A percentile compares a stretch with the other conserved stretches of the same genome.
These are phyloP conservation scores for Varanus salvator DNA, from an alignment of 2,113 vertebrate genomes.

Conservation along the genomic window DNA sequence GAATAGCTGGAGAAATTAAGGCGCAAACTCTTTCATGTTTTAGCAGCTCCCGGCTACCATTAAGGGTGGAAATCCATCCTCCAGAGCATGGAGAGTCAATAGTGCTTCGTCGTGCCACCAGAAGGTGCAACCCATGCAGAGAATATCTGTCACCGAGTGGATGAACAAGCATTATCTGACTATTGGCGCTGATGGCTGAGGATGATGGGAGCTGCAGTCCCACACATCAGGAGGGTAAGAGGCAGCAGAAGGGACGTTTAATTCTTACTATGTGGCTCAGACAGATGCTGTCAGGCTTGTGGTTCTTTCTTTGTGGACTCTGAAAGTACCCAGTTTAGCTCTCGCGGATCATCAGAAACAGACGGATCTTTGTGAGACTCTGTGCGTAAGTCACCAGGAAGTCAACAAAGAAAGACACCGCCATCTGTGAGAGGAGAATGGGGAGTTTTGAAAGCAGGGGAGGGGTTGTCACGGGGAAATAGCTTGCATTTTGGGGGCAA, in stretches of 20 bases:
- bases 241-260: no score
- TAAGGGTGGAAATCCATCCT: not conserved
- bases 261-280: no score
- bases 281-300: not conserved
- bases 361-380: not conserved
- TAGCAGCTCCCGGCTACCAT: not conserved
- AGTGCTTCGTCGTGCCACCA: not conserved
- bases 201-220: no score
- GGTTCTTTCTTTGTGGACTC: not conserved
- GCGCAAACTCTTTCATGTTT: no score
- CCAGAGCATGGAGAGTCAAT: not conserved
- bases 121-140: no score
- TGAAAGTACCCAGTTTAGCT: not conserved
- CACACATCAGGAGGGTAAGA: no score
- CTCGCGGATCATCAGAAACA: fast-evolving
- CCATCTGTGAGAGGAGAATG: not conserved
- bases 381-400: not conserved
- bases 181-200: no score
- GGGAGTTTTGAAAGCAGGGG: conserved; percentile 26
- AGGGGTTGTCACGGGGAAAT: conserved; percentile 48
- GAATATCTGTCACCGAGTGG: no score
- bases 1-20: not conserved
- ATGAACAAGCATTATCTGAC: not conserved
- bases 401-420: not conserved
- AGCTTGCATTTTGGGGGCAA: conserved; percentile 38